These are phyloP conservation scores for Notothenia rossii DNA, from an alignment of 2,113 vertebrate genomes.

Conservation along the genomic window DNA sequence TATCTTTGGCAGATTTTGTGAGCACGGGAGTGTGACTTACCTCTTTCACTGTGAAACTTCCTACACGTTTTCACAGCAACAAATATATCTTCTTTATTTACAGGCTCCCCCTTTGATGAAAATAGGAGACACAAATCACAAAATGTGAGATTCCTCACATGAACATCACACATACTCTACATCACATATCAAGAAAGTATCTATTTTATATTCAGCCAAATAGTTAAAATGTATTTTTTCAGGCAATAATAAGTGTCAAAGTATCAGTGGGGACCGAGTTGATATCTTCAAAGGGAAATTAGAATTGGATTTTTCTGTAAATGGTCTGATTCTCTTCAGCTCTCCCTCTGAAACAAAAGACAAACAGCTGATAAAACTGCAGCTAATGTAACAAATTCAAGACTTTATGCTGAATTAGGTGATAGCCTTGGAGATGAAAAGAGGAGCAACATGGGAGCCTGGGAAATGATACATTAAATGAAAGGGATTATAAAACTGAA, in stretches of 20 bases:
- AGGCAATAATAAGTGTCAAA: slow-evolving; percentile 10
- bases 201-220: slow-evolving; percentile 1
- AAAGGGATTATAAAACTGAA: not conserved
- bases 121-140: slow-evolving; percentile 26
- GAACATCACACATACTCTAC: not conserved
- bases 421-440: not conserved
- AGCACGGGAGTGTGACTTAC: slow-evolving; percentile 82
- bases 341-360: slow-evolving; percentile 21
- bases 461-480: slow-evolving; percentile 10
- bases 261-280: slow-evolving; percentile 14
- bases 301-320: slow-evolving; percentile 25
- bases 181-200: slow-evolving; percentile 13
- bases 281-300: slow-evolving; percentile 32
- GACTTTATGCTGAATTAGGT: not conserved
- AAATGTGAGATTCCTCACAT: not conserved
- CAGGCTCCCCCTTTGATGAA: slow-evolving; percentile 86
- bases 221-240: not conserved
- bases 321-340: slow-evolving; percentile 18
- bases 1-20: not conserved
- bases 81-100: slow-evolving; percentile 90
- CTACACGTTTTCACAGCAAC: slow-evolving; percentile 96
- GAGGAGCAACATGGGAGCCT: not conserved
- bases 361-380: slow-evolving; percentile 8
- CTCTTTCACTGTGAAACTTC: slow-evolving; percentile 95
- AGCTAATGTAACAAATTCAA: not conserved